These are phyloP conservation scores for Ara ararauna DNA, from an alignment of 2,797 vertebrate species.

Conservation along the genomic window DNA sequence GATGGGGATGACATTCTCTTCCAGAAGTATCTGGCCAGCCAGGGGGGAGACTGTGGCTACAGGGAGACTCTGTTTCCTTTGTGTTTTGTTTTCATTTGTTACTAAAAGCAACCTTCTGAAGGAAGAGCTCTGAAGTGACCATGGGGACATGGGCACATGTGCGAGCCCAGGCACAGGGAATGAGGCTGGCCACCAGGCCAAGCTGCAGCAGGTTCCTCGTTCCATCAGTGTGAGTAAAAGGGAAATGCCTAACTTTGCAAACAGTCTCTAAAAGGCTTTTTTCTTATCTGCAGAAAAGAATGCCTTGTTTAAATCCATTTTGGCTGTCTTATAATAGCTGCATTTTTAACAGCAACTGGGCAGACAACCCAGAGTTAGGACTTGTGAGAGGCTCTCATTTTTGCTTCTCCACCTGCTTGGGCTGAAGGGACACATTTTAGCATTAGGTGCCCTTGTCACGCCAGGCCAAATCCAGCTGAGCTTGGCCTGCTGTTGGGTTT, in stretches of 20 bases:
- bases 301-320: not conserved
- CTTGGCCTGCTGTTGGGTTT: not conserved
- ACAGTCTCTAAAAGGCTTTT: not conserved
- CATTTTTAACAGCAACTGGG: not conserved
- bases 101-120: not conserved
- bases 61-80: not conserved
- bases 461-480: not conserved
- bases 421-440: not conserved
- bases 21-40: conserved; percentile 39
- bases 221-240: not conserved
- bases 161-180: not conserved
- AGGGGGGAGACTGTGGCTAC: not conserved
- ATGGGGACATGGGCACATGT: fast-evolving
- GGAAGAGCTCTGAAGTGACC: not conserved
- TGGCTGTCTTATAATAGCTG: not conserved
- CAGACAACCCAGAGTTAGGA: not conserved
- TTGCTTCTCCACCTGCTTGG: not conserved
- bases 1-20: not conserved
- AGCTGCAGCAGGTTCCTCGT: not conserved
- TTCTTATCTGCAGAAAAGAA: not conserved
- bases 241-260: not conserved
- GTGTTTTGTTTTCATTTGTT: not conserved
- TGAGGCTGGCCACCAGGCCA: fast-evolving
- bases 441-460: not conserved
- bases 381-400: fast-evolving